Evolutionary conservation across 2,888 invertebrate species (phyloP).

Genomic region (Microplitis deprimator): DNA sequence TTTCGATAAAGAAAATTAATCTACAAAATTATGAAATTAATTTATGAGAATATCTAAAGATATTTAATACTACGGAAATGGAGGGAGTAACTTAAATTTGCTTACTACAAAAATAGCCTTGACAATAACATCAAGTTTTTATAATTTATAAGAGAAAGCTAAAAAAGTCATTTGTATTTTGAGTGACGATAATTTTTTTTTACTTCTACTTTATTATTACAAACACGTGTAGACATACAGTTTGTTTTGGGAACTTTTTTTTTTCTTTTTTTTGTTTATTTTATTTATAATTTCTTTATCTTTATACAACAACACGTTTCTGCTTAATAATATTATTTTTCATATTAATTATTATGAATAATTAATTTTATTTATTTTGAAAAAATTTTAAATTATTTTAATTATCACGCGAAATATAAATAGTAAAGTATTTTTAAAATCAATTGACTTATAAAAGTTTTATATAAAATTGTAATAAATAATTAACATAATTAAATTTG

Average conservation of each 20-base stretch:
- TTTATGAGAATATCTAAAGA: neutral
- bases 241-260: neutral
- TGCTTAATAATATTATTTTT: neutral
- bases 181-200: neutral
- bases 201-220: neutral
- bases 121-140: neutral
- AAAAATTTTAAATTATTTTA: too few relatives aligned
- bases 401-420: too few relatives aligned
- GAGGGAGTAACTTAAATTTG: neutral
- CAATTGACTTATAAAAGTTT: too few relatives aligned
- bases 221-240: neutral
- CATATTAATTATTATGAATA: neutral
- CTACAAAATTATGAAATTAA: too few relatives aligned
- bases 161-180: neutral
- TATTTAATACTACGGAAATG: neutral
- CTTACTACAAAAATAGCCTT: neutral
- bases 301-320: neutral
- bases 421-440: too few relatives aligned
- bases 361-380: too few relatives aligned
- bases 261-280: neutral
- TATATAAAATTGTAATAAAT: too few relatives aligned
- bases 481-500: too few relatives aligned
- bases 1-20: too few relatives aligned
- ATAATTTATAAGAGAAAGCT: neutral
- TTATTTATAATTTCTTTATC: neutral